Percentiles rank a stretch among this genome's conserved stretches.
Conservation (phyloP, 2,888 invertebrate genomes). For the Mesorhabditis sp. region DNA sequence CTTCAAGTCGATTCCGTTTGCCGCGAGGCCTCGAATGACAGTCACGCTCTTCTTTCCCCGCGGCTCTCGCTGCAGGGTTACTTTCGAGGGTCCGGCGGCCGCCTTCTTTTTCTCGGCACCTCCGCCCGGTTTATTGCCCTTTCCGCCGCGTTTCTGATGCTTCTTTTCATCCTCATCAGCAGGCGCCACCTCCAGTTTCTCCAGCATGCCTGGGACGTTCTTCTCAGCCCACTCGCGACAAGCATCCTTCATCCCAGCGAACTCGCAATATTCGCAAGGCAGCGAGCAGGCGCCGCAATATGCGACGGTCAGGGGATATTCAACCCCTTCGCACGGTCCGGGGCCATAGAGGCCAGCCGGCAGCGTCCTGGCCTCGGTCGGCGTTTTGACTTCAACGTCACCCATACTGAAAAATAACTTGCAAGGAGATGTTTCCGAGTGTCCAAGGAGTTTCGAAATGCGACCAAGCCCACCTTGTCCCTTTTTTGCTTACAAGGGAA, state of each 20-base stretch:
- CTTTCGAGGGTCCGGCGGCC: slow-evolving; percentile 74
- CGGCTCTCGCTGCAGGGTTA: slow-evolving; percentile 66
- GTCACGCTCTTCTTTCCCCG: slow-evolving; percentile 98
- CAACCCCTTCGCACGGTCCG: slow-evolving; percentile 32
- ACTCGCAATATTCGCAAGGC: slow-evolving; percentile 83
- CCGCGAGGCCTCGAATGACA: slow-evolving; percentile 87
- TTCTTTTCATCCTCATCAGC: slow-evolving; percentile 59
- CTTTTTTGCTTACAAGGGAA: too few species aligned
- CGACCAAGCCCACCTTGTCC: too few species aligned
- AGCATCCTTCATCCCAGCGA: slow-evolving; percentile 85
- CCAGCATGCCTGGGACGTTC: slow-evolving; percentile 86
- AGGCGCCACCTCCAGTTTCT: slow-evolving; percentile 67
- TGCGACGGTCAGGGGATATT: slow-evolving; percentile 42
- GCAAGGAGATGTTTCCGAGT: too few species aligned
- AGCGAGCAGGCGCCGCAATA: slow-evolving; percentile 55
- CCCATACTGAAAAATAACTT: too few species aligned
- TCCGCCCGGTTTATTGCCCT: slow-evolving; percentile 63
- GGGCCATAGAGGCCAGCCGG: slow-evolving; percentile 9
- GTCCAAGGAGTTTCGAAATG: too few species aligned
- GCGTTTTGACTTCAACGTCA: too few species aligned
- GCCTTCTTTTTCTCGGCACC: slow-evolving; percentile 19
- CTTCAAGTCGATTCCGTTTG: slow-evolving; percentile 94
- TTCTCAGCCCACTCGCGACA: slow-evolving; percentile 94
- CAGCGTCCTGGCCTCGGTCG: too few species aligned
- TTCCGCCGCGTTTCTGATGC: slow-evolving; percentile 91